phyloP scores from a whole-genome alignment of 2,888 invertebrate genomes.

The Trypoxylon attenuatum region DNA sequence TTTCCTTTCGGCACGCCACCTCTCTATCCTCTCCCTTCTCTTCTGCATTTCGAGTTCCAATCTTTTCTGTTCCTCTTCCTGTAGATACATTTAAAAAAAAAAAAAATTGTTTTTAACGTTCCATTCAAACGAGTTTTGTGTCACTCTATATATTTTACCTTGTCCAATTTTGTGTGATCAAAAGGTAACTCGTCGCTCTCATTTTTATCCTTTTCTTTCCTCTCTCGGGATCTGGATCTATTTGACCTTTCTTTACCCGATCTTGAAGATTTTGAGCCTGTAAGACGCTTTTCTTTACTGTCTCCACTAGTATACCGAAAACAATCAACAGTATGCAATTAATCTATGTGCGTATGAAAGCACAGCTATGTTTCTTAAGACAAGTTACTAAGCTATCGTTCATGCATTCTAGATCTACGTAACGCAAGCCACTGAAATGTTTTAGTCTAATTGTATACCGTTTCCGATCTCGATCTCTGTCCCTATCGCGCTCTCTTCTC shows the following conservation, averaged over 20 bases:
- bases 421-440: no score
- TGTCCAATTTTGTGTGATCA: slow-evolving; percentile 84
- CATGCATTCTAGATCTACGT: no score
- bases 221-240: slow-evolving; percentile 78
- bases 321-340: slow-evolving; percentile 58
- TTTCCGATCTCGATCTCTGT: slow-evolving; percentile 76
- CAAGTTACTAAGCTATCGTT: no score
- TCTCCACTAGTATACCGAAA: slow-evolving; percentile 77
- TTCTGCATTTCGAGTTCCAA: slow-evolving; percentile 97
- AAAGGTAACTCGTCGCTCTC: slow-evolving; percentile 78
- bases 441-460: slow-evolving; percentile 65
- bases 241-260: slow-evolving; percentile 72
- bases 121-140: not conserved
- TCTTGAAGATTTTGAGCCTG: slow-evolving; percentile 79
- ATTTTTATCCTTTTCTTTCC: slow-evolving; percentile 78
- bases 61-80: slow-evolving; percentile 93
- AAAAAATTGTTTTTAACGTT: not conserved
- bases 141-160: slow-evolving; percentile 75
- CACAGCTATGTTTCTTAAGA: not conserved
- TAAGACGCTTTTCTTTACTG: slow-evolving; percentile 79
- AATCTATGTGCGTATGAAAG: slow-evolving; percentile 18
- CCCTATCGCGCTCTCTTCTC: slow-evolving; percentile 74
- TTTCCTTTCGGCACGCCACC: slow-evolving; percentile 96
- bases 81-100: not conserved
- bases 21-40: slow-evolving; percentile 94